Evolutionary conservation across 2,797 vertebrate genomes (phyloP), one percentile per base, ranked within the genome.

Genomic region (Linurgus olivaceus): DNA sequence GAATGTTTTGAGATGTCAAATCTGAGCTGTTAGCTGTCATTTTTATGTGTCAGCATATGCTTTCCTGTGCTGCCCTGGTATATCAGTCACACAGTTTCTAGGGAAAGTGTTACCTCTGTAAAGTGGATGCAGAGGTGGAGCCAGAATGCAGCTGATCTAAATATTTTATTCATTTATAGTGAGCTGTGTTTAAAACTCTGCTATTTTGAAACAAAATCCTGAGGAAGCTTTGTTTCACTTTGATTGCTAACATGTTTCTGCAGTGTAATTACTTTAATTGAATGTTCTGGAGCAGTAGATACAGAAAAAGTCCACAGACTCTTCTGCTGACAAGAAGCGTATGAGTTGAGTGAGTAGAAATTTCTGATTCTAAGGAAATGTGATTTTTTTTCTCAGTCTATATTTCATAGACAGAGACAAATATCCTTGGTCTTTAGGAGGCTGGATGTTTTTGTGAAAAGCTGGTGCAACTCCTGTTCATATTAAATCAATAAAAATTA

Each of bases 291-390:
- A 86, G 50, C 40, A 35, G n/a, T 45, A 61, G 52, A 17, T 58
- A n/a, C 15, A 63, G 85, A 48, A 52, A 67, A 33, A 74, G 44
- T 78, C 37, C 33, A 18, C 21, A 31, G 76, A 33, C 35, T 80
- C 37, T 75, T 76, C 29, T 74, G 37, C 20, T 87, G 76, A 24
- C 35, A 89, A 92, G 79, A 76, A 95, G 45, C 7, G 12, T 71
- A n/a, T 17, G 35, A 92, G 21, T 45, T 4, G 33, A 92, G 61
- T 4, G 33, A 92, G 61, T 68, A 96, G 74, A 88, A 95, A 90
- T 75, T 88, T 80, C 63, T 88, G 54, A 78, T 75, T 96, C 86
- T 93, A 94, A 76, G 70, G 74, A 95, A 93, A 79, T 23, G 35
- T 55, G 75, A 75, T 47, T 92, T 95, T 89, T 84, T 55, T 83